phyloP scores from a whole-genome alignment of 2,888 invertebrate species.

The Drosophila ustulata region DNA sequence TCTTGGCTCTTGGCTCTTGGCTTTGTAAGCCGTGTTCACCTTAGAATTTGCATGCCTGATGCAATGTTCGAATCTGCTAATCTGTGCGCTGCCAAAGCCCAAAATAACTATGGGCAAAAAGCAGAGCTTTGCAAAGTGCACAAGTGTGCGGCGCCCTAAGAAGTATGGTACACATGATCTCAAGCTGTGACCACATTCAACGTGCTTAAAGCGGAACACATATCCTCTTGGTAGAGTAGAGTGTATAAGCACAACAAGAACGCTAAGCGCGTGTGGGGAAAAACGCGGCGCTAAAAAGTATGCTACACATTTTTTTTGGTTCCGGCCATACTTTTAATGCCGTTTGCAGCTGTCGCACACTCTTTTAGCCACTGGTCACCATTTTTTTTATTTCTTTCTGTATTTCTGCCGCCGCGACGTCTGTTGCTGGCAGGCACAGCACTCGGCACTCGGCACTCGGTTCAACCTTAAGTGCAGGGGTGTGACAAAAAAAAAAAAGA shows the following conservation, averaged over 20 bases:
- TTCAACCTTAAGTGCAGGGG: conserved; percentile 28
- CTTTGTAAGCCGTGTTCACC: not conserved
- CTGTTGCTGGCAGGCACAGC: conserved; percentile 38
- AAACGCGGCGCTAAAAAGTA: conserved; percentile 33
- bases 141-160: not conserved
- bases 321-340: conserved; percentile 42
- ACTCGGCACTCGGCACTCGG: conserved; percentile 6
- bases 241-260: not conserved
- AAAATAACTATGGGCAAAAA: not conserved
- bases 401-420: conserved; percentile 4
- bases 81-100: not conserved
- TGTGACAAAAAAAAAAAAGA: conserved; percentile 16
- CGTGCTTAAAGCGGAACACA: not conserved
- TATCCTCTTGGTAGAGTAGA: not conserved
- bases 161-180: not conserved
- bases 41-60: not conserved
- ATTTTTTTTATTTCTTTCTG: conserved; percentile 35
- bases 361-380: conserved; percentile 33
- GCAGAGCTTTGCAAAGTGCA: not conserved
- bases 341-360: conserved; percentile 34
- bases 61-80: not conserved
- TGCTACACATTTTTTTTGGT: conserved; percentile 25
- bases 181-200: not conserved
- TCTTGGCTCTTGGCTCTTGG: not conserved
- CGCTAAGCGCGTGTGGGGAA: conserved; percentile 17